phyloP scores from a whole-genome alignment of 2,797 vertebrate species.

The Nyctibius grandis region DNA sequence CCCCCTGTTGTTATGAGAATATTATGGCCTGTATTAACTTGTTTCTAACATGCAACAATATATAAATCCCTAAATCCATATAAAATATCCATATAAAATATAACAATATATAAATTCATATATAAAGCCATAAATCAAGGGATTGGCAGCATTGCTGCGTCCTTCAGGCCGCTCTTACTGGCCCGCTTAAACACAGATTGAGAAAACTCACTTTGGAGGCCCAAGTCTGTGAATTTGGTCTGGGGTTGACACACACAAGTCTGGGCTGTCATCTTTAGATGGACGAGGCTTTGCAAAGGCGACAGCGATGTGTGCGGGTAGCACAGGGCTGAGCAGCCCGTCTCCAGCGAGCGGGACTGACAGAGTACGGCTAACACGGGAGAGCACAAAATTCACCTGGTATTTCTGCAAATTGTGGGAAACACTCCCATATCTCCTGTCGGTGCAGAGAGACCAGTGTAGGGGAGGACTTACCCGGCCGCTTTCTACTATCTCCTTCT shows the following conservation, averaged over 20 bases:
- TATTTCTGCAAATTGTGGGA: not conserved
- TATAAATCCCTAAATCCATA: not conserved
- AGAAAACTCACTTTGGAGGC: not conserved
- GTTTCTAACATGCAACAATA: rapidly evolving
- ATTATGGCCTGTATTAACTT: not conserved
- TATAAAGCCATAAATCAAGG: not conserved
- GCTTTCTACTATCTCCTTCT: conserved; percentile 95
- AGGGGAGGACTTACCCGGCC: conserved; percentile 80
- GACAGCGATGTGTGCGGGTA: rapidly evolving
- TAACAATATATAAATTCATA: not conserved
- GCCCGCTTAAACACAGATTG: not conserved
- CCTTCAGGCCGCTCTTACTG: not conserved
- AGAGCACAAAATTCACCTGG: not conserved
- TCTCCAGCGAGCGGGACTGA: not conserved
- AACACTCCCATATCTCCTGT: rapidly evolving
- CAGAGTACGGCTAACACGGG: too few relatives aligned
- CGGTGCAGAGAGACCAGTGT: not conserved
- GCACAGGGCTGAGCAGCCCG: not conserved
- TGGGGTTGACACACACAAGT: not conserved
- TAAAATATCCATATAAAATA: not conserved
- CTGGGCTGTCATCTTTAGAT: not conserved
- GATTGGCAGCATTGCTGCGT: not conserved
- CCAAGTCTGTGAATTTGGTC: not conserved
- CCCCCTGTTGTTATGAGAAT: conserved; percentile 78
- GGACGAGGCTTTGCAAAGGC: not conserved